A percentile compares a stretch with the other conserved stretches of the same genome.
Conservation (phyloP, 2,113 vertebrate genomes). For the Muntiacus muntjak region DNA sequence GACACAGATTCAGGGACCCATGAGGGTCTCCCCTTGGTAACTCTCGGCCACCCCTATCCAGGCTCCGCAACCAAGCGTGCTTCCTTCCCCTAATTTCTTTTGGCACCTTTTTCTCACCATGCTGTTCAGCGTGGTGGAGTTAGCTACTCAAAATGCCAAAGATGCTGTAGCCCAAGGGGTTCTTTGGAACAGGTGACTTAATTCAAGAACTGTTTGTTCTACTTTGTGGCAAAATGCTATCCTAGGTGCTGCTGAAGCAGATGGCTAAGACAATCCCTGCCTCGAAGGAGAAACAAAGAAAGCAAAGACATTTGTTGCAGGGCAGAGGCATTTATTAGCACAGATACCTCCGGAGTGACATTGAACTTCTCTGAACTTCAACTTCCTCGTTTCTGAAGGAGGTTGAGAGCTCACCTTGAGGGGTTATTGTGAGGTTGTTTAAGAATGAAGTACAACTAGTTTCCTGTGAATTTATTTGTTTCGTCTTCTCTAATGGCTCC, state of each 20-base stretch:
- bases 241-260: neutral
- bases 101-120: neutral
- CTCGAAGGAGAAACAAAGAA: neutral
- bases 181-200: neutral
- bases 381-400: neutral
- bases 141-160: neutral
- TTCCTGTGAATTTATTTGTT: neutral
- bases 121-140: neutral
- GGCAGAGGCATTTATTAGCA: neutral
- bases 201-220: neutral
- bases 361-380: neutral
- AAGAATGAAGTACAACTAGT: neutral
- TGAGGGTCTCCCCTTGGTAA: neutral
- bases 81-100: neutral
- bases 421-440: neutral
- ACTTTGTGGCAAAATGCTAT: neutral
- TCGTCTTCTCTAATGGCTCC: neutral
- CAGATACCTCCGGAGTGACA: neutral
- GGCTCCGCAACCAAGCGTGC: neutral
- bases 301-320: neutral
- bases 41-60: neutral
- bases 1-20: neutral
- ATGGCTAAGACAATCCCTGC: neutral
- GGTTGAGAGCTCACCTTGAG: neutral
- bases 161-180: neutral